Evolutionary conservation across 30 jellyfish, hydroid and myxozoan genomes (phyloP), one percentile per base, ranked within the genome.

Genomic region (Aurelia sp.): DNA sequence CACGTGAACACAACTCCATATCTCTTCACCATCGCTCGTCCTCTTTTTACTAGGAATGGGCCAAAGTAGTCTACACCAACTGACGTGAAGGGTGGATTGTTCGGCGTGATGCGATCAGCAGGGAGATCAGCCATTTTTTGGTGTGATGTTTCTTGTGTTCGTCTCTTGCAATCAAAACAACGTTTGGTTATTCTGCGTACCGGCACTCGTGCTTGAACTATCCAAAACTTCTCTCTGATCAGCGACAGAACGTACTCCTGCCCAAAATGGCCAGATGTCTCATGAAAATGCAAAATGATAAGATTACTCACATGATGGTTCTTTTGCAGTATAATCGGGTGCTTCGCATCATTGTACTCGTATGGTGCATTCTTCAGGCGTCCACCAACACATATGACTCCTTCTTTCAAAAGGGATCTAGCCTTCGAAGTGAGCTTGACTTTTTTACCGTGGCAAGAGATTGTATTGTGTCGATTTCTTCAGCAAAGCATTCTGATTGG

Each of bases 121-220:
- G 93, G 93, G 35, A 84, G 40, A 41, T 84, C 83, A 33, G 89
- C 82, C 89, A 85, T 85, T 38, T n/a, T 67, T 71, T 82, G 94
- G 18, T 85, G 66, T 21, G 48, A 10, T 47, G 89, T 74, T n/a
- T 57, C 68, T 85, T 65, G 87, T 13, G 64, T 22, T 33, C 53
- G 89, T 19, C 76, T 40, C 58, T 67, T 47, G 76, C 94, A 85
- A 13, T 52, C 63, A 59, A 85, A 52, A 73, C 82, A 85, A 0
- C 52, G 15, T 21, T 35, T 64, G 70, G 60, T 20, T 22, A 85
- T 63, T 24, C 82, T 31, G 21, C 86, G 66, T 22, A 63, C 94
- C 51, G 83, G n/a, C 20, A 53, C 73, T 13, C 83, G 35, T 5
- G 87, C 94, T 18, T 74, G 62, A 65, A 74, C 48, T 27, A 85